Evolutionary conservation across 64 coral and sea anemone species (phyloP).

Genomic region (Astreopora myriophthalma): DNA sequence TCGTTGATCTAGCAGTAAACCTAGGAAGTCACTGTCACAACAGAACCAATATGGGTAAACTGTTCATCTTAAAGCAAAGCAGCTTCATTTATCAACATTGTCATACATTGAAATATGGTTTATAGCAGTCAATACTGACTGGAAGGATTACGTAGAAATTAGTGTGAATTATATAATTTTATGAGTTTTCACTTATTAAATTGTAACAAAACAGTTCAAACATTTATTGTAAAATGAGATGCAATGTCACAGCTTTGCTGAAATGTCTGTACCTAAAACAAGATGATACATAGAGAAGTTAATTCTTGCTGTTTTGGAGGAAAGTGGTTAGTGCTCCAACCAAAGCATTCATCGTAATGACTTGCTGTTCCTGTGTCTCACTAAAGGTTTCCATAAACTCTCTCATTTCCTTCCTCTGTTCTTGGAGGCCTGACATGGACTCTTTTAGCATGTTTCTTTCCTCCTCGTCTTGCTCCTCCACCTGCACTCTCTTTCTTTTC

Average conservation of each 20-base stretch:
- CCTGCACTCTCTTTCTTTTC: background rate
- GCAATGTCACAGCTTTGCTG: background rate
- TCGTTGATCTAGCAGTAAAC: background rate
- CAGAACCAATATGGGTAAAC: background rate
- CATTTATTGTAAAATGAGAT: background rate
- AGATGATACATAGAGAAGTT: background rate
- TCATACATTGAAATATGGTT: background rate
- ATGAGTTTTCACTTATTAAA: background rate
- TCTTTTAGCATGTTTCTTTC: constrained; percentile 11
- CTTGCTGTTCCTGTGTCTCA: constrained; percentile 12
- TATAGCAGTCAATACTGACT: background rate
- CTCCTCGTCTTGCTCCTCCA: constrained; percentile 4
- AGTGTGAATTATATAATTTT: background rate
- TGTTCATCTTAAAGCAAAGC: background rate
- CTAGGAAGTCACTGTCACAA: background rate
- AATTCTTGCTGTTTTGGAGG: constrained; percentile 1
- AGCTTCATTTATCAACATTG: background rate
- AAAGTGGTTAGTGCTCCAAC: constrained; percentile 7
- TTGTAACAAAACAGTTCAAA: background rate
- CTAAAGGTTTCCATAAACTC: background rate
- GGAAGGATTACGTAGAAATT: background rate
- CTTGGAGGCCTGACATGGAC: constrained; percentile 7
- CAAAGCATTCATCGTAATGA: constrained; percentile 19
- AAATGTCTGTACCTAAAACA: background rate
- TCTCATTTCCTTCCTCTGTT: constrained; percentile 16